Evolutionary conservation across 1,140 invertebrate species (phyloP), one percentile per base, ranked within the genome.

Genomic region (Sarcophaga bullata): DNA sequence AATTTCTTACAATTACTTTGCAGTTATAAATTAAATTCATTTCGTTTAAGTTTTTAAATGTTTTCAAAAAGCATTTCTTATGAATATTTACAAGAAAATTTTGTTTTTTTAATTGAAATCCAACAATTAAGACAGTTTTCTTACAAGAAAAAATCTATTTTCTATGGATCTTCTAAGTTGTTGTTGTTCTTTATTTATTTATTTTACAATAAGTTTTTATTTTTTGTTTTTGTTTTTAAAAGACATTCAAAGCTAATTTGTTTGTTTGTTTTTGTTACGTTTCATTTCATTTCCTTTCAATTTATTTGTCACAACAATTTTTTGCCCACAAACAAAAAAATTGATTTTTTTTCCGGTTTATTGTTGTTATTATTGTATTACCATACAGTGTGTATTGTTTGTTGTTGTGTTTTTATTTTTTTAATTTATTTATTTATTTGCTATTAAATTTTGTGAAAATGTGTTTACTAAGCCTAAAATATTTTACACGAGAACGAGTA

Each of bases 361-460:
- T n/a, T 58, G 15, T 15, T 58, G 15, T 58, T 7, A 3, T 58
- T 13, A 58, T 58, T 58, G 13, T 15, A 15, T 58, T 58, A 58
- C n/a, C n/a, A 52, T 52, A 52, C 1, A 52, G 50, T 52, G 8
- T 52, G 8, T 52, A 52, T n/a, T n/a, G 52, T 13, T 58, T 15
- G 52, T n/a, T 58, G 49, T 50, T 8, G 52, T n/a, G n/a, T n/a
- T n/a, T n/a, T n/a, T 7, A 3, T 37, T 37, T 37, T 37, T 4
- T 58, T 13, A n/a, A 15, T 58, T n/a, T 58, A 58, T 58, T 58
- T 58, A 58, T 58, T 58, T 58, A 58, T 58, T 58, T 58, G n/a
- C 15, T 58, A 58, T 58, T 58, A 58, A 58, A 58, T 54, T 58
- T 58, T 58, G 13, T 58, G n/a, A 58, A 58, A 54, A 58, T 15